phyloP scores from a whole-genome alignment of 1,140 invertebrate species.

The Trichonephila inaurata region DNA sequence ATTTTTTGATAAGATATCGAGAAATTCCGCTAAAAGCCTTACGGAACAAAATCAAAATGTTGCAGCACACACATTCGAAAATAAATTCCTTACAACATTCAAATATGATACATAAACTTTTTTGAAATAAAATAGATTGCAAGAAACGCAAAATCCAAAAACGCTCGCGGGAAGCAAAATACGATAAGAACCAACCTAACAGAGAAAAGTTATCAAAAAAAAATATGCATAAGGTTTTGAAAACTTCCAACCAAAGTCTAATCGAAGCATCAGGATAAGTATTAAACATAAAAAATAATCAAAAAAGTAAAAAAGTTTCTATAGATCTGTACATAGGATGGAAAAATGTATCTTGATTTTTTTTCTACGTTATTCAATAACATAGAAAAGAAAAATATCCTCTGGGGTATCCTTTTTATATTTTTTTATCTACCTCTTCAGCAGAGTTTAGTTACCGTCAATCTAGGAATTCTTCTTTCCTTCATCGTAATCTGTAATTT shows the following conservation, averaged over 20 bases:
- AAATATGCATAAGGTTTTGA: slow-evolving; percentile 16
- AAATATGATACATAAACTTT: slow-evolving; percentile 9
- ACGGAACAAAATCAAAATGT: background rate
- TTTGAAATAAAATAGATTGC: slow-evolving; percentile 17
- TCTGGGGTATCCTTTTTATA: background rate
- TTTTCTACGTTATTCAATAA: background rate
- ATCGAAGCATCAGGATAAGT: slow-evolving; percentile 43
- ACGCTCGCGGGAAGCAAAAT: slow-evolving; percentile 15
- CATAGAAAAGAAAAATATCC: background rate
- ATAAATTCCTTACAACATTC: slow-evolving; percentile 16
- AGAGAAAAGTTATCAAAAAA: slow-evolving; percentile 17
- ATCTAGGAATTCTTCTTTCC: background rate
- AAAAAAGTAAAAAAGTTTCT: background rate
- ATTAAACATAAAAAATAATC: background rate
- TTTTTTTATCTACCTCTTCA: background rate
- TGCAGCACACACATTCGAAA: slow-evolving; percentile 1
- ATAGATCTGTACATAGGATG: slow-evolving; percentile 20
- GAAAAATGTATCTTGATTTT: slow-evolving; percentile 26
- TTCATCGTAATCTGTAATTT: background rate
- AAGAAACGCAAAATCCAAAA: background rate
- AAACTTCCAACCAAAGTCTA: slow-evolving; percentile 40
- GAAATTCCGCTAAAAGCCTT: background rate
- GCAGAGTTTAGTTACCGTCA: background rate
- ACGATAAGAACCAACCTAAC: background rate
- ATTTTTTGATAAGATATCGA: slow-evolving; percentile 3